Percentiles rank a stretch among this genome's conserved stretches.
phyloP scores from a whole-genome alignment of 2,797 vertebrate species.

The Anguilla megastoma region DNA sequence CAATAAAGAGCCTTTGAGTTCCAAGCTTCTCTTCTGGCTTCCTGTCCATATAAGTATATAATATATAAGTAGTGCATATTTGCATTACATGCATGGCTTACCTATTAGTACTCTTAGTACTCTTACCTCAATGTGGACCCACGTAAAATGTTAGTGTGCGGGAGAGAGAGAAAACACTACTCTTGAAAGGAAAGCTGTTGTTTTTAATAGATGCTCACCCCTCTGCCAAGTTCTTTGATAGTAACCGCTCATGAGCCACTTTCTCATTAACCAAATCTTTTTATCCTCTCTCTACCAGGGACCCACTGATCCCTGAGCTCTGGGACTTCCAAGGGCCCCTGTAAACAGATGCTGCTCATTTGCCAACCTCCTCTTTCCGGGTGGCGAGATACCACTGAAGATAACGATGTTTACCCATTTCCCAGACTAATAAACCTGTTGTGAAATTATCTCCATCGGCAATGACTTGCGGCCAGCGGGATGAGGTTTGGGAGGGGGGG shows the following conservation, averaged over 20 bases:
- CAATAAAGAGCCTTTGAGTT: too few relatives aligned
- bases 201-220: slow-evolving; percentile 60
- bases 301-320: slow-evolving; percentile 62
- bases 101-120: neutral
- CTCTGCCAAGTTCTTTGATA: slow-evolving; percentile 62
- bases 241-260: slow-evolving; percentile 58
- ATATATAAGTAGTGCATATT: neutral
- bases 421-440: slow-evolving; percentile 48
- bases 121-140: neutral
- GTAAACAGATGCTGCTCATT: slow-evolving; percentile 70
- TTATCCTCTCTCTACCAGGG: slow-evolving; percentile 49
- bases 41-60: too few relatives aligned
- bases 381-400: slow-evolving; percentile 46
- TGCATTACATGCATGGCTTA: neutral
- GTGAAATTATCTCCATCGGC: slow-evolving; percentile 47
- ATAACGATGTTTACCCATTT: slow-evolving; percentile 66
- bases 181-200: slow-evolving; percentile 14
- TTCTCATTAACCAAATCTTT: slow-evolving; percentile 69
- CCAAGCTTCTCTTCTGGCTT: too few relatives aligned
- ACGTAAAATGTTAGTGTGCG: slow-evolving; percentile 14
- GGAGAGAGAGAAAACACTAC: slow-evolving; percentile 46
- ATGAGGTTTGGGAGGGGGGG: neutral
- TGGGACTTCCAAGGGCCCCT: slow-evolving; percentile 53
- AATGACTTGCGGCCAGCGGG: slow-evolving; percentile 25
- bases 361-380: slow-evolving; percentile 48